Evolutionary conservation across 2,888 invertebrate species (phyloP).

Genomic region (Hemicrepidius hirtus): DNA sequence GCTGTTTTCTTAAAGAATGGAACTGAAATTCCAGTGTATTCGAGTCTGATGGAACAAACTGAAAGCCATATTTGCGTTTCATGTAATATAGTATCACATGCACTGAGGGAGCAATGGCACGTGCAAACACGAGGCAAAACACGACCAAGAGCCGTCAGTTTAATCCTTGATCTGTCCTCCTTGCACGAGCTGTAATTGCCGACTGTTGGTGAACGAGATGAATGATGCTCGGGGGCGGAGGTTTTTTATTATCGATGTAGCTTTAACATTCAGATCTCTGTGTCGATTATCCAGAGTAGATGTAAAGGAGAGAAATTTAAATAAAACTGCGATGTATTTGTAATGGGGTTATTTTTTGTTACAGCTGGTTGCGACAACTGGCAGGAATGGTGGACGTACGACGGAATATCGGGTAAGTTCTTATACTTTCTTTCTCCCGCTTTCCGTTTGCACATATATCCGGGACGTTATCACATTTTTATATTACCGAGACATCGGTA

Average conservation of each 20-base stretch:
- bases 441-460: conserved; percentile 28
- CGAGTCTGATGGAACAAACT: no score
- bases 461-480: conserved; percentile 42
- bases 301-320: conserved; percentile 37
- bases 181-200: conserved; percentile 53
- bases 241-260: conserved; percentile 58
- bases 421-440: conserved; percentile 27
- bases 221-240: conserved; percentile 52
- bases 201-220: conserved; percentile 58
- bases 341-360: conserved; percentile 66
- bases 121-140: conserved; percentile 23
- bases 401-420: conserved; percentile 85
- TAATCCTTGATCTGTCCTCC: conserved; percentile 33
- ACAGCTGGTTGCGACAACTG: conserved; percentile 85
- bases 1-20: no score
- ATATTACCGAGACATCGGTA: conserved; percentile 43
- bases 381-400: conserved; percentile 94
- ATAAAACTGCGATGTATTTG: conserved; percentile 38
- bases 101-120: conserved; percentile 9
- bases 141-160: conserved; percentile 15
- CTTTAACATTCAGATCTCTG: conserved; percentile 52
- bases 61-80: no score
- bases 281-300: conserved; percentile 36
- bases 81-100: not conserved
- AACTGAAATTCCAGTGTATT: no score